Conservation (phyloP, 1,140 invertebrate species). For the Eupeodes corollae region DNA sequence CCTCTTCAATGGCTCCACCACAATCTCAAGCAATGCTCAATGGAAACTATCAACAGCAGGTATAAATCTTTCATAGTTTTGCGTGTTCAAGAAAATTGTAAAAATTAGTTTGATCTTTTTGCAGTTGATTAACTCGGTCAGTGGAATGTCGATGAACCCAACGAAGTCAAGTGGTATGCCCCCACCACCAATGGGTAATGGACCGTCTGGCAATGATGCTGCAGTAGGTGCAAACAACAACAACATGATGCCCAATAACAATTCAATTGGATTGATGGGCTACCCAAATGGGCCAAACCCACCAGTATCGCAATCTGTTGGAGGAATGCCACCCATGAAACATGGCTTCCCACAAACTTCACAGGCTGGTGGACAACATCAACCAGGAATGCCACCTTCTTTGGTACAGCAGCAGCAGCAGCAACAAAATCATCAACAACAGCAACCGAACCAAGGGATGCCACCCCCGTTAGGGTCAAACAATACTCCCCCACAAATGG, state of each 20-base stretch:
- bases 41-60: slow-evolving; percentile 35
- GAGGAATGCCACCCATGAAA: background rate
- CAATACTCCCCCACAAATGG: background rate
- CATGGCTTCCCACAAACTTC: background rate
- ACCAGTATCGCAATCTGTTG: too few species aligned
- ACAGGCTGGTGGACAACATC: slow-evolving; percentile 8
- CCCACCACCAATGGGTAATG: slow-evolving; percentile 9
- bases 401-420: background rate
- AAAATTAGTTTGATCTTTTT: background rate
- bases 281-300: slow-evolving; percentile 20
- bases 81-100: background rate
- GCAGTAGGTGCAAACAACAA: slow-evolving; percentile 1
- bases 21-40: slow-evolving; percentile 21
- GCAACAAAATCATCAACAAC: too few species aligned
- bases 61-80: slow-evolving; percentile 5
- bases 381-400: background rate
- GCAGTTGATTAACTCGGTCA: slow-evolving; percentile 30
- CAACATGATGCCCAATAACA: slow-evolving; percentile 15
- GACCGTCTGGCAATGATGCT: background rate
- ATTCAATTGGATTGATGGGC: slow-evolving; percentile 12
- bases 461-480: background rate
- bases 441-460: background rate
- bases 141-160: slow-evolving; percentile 24
- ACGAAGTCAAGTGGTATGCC: slow-evolving; percentile 15
- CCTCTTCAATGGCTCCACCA: slow-evolving; percentile 15